phyloP scores from a whole-genome alignment of 2,797 vertebrate genomes.

The Artibeus jamaicensis region DNA sequence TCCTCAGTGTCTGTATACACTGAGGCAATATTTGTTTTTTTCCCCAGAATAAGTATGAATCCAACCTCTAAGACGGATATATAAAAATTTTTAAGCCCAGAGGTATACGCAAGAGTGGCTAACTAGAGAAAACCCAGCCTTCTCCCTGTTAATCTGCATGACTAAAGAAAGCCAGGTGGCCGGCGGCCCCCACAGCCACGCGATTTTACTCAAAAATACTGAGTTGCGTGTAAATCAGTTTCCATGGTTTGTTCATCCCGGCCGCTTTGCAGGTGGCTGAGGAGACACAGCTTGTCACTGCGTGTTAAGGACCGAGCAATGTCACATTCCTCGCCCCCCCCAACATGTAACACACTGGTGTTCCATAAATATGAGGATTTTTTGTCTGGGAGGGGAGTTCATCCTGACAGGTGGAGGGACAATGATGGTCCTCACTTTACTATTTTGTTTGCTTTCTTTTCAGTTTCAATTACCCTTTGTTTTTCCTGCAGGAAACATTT shows the following conservation, averaged over 20 bases:
- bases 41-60: too few relatives aligned
- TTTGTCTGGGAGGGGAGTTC: not conserved
- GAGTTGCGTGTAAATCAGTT: slow-evolving; percentile 66
- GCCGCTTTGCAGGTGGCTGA: slow-evolving; percentile 70
- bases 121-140: not conserved
- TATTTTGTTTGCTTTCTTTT: slow-evolving; percentile 46
- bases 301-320: not conserved
- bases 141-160: slow-evolving; percentile 58
- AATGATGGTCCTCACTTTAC: not conserved
- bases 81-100: not conserved
- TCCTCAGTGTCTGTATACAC: not conserved
- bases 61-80: too few relatives aligned
- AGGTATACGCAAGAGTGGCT: not conserved
- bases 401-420: not conserved
- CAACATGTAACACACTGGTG: not conserved
- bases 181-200: not conserved
- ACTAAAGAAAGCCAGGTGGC: slow-evolving; percentile 69
- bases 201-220: slow-evolving; percentile 42
- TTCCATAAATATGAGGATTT: slow-evolving; percentile 49
- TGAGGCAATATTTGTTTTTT: too few relatives aligned
- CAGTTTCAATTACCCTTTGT: not conserved
- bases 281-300: slow-evolving; percentile 19
- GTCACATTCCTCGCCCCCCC: not conserved
- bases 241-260: slow-evolving; percentile 60
- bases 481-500: slow-evolving; percentile 76